phyloP scores from a whole-genome alignment of 2,113 vertebrate genomes.

The Pseudonaja textilis region DNA sequence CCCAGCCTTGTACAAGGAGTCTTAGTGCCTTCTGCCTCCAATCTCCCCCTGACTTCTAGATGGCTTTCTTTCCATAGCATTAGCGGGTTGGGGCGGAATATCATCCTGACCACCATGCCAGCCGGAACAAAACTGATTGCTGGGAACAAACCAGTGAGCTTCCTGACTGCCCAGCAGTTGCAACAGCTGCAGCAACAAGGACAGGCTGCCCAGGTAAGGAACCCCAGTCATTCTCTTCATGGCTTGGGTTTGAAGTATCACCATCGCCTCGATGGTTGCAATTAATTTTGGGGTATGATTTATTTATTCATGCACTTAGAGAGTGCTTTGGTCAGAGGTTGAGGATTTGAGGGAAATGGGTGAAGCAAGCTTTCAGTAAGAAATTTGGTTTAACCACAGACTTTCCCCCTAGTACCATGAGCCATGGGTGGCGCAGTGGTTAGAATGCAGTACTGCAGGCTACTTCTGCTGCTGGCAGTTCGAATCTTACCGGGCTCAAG shows the following conservation, averaged over 20 bases:
- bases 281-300: too few relatives aligned
- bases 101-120: conserved; percentile 97
- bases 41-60: not conserved
- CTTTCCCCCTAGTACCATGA: not conserved
- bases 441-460: too few relatives aligned
- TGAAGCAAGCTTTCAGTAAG: not conserved
- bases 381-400: not conserved
- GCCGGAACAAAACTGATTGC: conserved; percentile 94
- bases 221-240: not conserved
- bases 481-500: too few relatives aligned
- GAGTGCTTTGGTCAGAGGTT: conserved; percentile 3
- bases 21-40: not conserved
- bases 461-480: too few relatives aligned
- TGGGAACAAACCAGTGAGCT: conserved; percentile 96
- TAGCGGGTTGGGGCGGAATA: conserved; percentile 90
- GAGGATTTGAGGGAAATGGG: not conserved
- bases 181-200: conserved; percentile 98
- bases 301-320: not conserved
- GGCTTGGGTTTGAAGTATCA: not conserved
- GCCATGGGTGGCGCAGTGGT: too few relatives aligned
- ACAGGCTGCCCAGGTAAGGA: conserved; percentile 89
- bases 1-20: not conserved
- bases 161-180: conserved; percentile 94
- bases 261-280: not conserved
- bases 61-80: conserved; percentile 71